Conservation (phyloP, 2,113 vertebrate species). For the Psophia crepitans region DNA sequence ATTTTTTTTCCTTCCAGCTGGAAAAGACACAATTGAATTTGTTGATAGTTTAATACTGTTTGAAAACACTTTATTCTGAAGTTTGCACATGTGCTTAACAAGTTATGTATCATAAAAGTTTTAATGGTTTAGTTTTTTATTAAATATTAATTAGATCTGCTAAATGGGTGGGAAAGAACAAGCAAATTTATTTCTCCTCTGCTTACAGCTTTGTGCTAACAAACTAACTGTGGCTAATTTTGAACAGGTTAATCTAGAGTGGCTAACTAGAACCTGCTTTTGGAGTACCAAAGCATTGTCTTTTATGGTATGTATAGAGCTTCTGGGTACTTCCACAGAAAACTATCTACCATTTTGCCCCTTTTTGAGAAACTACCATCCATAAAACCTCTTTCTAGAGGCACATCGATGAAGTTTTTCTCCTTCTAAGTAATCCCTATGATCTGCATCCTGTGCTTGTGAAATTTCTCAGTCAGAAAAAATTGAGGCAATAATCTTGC, state of each 20-base stretch:
- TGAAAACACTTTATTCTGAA: slow-evolving; percentile 14
- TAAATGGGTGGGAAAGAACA: background rate
- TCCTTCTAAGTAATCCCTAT: background rate
- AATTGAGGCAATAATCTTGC: background rate
- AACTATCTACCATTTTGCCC: background rate
- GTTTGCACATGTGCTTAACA: background rate
- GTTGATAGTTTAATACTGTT: background rate
- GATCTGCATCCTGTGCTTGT: background rate
- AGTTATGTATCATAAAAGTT: background rate
- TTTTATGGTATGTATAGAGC: background rate
- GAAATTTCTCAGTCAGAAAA: background rate
- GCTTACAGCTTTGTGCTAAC: background rate
- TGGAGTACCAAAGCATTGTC: background rate
- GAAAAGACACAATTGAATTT: slow-evolving; percentile 3
- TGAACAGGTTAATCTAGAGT: background rate
- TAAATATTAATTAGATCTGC: background rate
- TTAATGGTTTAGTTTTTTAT: background rate
- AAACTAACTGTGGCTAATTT: background rate
- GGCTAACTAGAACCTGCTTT: background rate
- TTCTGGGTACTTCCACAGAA: background rate
- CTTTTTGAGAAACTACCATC: background rate
- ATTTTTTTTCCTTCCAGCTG: background rate
- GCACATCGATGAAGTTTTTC: background rate
- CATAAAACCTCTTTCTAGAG: background rate
- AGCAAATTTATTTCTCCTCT: background rate